Conservation (phyloP, 2,113 vertebrate genomes). For the Gnathonemus echidnorhynchus region DNA sequence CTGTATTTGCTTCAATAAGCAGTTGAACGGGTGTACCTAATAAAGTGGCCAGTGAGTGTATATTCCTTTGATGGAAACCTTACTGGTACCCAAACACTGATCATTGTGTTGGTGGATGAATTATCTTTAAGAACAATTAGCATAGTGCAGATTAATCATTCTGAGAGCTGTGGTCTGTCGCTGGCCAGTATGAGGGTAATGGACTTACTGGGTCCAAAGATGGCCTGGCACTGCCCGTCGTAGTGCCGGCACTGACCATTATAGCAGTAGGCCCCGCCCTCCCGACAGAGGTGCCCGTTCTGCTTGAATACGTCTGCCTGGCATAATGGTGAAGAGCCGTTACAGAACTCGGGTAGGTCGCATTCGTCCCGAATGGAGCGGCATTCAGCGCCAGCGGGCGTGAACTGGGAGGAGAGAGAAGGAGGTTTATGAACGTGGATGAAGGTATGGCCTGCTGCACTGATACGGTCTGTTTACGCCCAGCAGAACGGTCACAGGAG, state of each 20-base stretch:
- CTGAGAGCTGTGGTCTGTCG: background rate
- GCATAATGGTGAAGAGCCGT: constrained; percentile 77
- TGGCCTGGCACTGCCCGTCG: constrained; percentile 76
- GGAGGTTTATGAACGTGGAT: background rate
- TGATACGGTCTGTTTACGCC: background rate
- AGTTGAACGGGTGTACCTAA: background rate
- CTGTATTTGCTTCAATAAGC: background rate
- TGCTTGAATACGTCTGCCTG: constrained; percentile 78
- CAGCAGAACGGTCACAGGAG: background rate
- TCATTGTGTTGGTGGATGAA: background rate
- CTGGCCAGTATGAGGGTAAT: background rate
- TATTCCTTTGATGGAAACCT: background rate
- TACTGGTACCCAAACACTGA: background rate
- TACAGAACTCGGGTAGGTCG: constrained; percentile 85
- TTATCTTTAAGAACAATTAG: background rate
- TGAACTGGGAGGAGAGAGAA: constrained; percentile 53
- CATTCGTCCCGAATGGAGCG: constrained; percentile 71
- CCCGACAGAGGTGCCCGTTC: constrained; percentile 77
- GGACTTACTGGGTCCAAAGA: constrained; percentile 82
- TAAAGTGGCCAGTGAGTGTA: background rate
- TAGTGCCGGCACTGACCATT: constrained; percentile 82
- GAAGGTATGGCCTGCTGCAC: background rate
- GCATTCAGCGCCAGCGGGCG: constrained; percentile 74
- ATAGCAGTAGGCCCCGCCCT: constrained; percentile 75
- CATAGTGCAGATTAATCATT: background rate